Evolutionary conservation across 2,797 vertebrate species (phyloP), one percentile per base, ranked within the genome.

Genomic region (Pipistrellus pipistrellus): DNA sequence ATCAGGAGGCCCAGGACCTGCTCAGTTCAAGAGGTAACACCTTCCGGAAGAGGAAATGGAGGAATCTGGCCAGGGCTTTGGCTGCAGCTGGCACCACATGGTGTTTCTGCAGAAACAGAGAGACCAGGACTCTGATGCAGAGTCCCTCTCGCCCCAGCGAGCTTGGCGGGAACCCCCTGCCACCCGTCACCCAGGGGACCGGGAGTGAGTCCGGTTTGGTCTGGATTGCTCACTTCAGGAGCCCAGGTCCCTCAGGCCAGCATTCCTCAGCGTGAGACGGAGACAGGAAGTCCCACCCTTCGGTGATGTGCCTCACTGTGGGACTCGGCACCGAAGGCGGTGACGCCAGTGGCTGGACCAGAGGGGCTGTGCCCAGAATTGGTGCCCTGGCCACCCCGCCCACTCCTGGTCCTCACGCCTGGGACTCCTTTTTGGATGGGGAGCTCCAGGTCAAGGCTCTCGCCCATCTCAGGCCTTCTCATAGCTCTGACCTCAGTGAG

Each of bases 211-310:
- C 38, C 2, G 4, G 21, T 32, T 93, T 62, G 51, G 35, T 51
- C 51, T 32, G 10, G 4, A 0, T 8, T 15, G 12, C 11, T 30
- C 2, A 2, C 48, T 44, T 69, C 0, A 0, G 66, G 10, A 64
- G 44, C 30, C 57, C 6, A 0, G 41, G n/a, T 12, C n/a, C 5
- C 35, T 38, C 8, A 1, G 9, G 18, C 23, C 41, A 51, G 51
- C 25, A 3, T 55, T 48, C 57, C 11, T 69, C 18, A 2, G 18
- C 1, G 64, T 4, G 6, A 51, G 38, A 25, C 9, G 38, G 53
- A 17, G 51, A 30, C 72, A 86, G 32, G 71, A 35, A 55, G 41
- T 12, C 44, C 83, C 2, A 13, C 7, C 21, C 9, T 46, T 32
- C 12, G 2, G 44, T 8, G 27, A 13, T 7, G 7, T 25, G 18